Evolutionary conservation across 2,797 vertebrate species (phyloP), one percentile per base, ranked within the genome.

Genomic region (Hoplostethus atlanticus): DNA sequence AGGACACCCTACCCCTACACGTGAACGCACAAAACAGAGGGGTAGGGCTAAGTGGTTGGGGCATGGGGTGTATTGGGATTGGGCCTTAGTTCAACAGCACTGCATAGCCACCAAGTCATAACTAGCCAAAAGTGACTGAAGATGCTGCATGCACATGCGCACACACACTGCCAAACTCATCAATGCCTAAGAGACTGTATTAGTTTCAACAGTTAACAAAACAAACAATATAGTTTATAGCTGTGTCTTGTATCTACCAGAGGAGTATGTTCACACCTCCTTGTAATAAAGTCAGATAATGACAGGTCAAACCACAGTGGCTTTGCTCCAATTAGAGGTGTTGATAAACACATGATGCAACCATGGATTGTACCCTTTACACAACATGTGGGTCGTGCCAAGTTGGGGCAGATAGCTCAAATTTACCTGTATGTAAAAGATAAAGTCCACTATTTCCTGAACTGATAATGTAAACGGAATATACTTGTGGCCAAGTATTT

Each of bases 271-370:
- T 77, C 64, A 68, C 54, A 31, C 68, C 56, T 63, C 68, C 56
- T 63, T 51, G 28, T 61, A 66, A 71, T 64, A 25, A 55, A 65
- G 50, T 71, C 21, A 71, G 53, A 67, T 69, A 34, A 34, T 34
- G 6, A 76, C 81, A 77, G 25, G 0, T 73, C 59, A 68, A 75
- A 52, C 73, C 86, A 78, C 84, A 53, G 16, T 76, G 72, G 83
- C 67, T 34, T 82, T 64, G 4, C 34, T 6, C 13, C 3, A 83
- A 1, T 60, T 48, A 57, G 62, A 84, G 83, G 81, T 84, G 84
- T 90, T 83, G 60, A 78, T 68, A 63, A 90, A 83, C 86, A 85
- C 64, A 71, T 88, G 84, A 87, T 84, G 88, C 73, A 85, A 90
- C 63, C 47, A 30, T 34, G 34, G 34, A 6, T 34, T 34, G 6